Conservation (phyloP, 1,140 invertebrate species). For the Brachionus calyciflorus region DNA sequence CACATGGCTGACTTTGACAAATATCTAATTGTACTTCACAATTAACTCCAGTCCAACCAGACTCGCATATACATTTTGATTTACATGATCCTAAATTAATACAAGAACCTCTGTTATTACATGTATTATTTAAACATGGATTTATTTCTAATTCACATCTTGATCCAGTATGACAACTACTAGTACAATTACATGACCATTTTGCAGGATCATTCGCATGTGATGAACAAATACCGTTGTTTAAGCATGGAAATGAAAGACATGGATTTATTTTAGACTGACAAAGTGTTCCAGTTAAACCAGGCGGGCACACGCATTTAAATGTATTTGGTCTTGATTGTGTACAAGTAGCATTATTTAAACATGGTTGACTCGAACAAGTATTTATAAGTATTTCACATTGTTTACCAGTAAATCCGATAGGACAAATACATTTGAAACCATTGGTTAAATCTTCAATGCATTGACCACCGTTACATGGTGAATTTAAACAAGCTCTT, state of each 20-base stretch:
- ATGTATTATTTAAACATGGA: conserved; percentile 47
- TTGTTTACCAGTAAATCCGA: conserved; percentile 11
- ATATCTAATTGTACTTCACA: conserved; percentile 45
- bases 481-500: conserved; percentile 54
- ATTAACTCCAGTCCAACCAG: conserved; percentile 40
- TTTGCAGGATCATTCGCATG: neutral
- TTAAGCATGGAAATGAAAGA: conserved; percentile 48
- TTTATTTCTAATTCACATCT: conserved; percentile 50
- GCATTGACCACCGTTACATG: conserved; percentile 37
- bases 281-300: conserved; percentile 21
- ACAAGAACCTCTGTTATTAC: conserved; percentile 14
- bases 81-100: conserved; percentile 45
- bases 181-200: conserved; percentile 50
- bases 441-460: conserved; percentile 28
- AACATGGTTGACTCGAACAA: conserved; percentile 5
- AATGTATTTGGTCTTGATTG: conserved; percentile 48
- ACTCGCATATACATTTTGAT: conserved; percentile 47
- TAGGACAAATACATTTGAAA: neutral
- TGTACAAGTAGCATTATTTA: conserved; percentile 14
- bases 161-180: conserved; percentile 55
- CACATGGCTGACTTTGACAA: neutral
- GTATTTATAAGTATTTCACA: conserved; percentile 3
- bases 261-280: conserved; percentile 44
- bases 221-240: conserved; percentile 48
- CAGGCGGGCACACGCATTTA: conserved; percentile 28